Base-by-base conservation (phyloP, 2,113 vertebrate genomes). In the Emberiza fucata region DNA sequence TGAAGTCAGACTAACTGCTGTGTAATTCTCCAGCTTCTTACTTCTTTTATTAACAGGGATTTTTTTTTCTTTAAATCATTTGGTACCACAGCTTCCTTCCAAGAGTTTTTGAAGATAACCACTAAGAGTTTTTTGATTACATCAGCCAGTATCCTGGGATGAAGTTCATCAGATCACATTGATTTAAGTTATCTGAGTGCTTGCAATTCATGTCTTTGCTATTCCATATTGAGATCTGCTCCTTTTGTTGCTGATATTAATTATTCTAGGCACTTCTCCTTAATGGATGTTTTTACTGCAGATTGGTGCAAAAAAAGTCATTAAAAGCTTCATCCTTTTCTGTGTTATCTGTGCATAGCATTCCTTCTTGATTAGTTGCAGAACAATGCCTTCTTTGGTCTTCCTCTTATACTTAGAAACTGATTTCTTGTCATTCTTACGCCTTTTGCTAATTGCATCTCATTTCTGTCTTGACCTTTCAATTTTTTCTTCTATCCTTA, bases 281-380 rank as follows among this genome's bases (percentile, higher is more conserved):
- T 92, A 91, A 95, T 86, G 77, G 91, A 86, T 91, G 56, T 84
- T 95, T 96, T 91, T 81, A 92, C 64, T 78, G 69, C 21, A 94
- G 89, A 92, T 56, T 94, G 72, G 69, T 92, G 47, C 6, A 89
- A 83, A 92, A 92, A 90, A 92, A 70, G 73, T 86, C 48, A 91
- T 91, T 95, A 96, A 96, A 92, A 87, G 25, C 60, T 84, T 83
- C 93, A 89, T 64, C 81, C 22, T 87, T 89, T 21, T 81, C 42
- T 87, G 60, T 86, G 54, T 87, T 95, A 96, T 81, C 92, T 92
- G 81, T 87, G n/a, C 78, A 75, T 54, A 79, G 48, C 73, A 93
- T 94, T 92, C 81, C 51, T 78, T 94, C 93, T 76, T 95, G 93
- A 94, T 94, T 92, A 93, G 70, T 70, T 71, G 53, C 69, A 86